Evolutionary conservation across 2,888 invertebrate species (phyloP).

Genomic region (Caenorhabditis sp.): DNA sequence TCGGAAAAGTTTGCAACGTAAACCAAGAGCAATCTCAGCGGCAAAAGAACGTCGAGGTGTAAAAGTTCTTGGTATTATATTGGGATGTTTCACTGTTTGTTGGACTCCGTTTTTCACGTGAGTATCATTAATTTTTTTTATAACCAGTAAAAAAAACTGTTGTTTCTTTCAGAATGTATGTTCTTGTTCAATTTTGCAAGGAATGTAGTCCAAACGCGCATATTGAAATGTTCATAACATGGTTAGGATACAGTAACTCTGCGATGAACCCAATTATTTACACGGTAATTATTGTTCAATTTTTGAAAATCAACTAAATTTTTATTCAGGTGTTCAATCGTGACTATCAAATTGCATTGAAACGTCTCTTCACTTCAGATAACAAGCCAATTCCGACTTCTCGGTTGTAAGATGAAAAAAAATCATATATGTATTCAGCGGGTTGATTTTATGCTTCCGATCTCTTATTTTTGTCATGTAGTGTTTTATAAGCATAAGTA

Average conservation of each 20-base stretch:
- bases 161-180: conserved; percentile 70
- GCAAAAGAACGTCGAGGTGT: conserved; percentile 71
- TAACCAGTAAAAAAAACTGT: background rate
- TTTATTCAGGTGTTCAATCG: conserved; percentile 67
- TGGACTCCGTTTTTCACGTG: conserved; percentile 71
- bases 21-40: conserved; percentile 70
- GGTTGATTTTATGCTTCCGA: conserved; percentile 3
- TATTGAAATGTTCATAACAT: conserved; percentile 71
- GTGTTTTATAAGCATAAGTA: too few relatives aligned
- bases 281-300: conserved; percentile 52
- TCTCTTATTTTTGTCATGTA: background rate
- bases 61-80: conserved; percentile 70
- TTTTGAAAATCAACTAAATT: background rate
- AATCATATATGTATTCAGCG: background rate
- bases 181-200: conserved; percentile 68
- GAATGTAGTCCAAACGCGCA: conserved; percentile 65
- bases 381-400: conserved; percentile 36
- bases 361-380: conserved; percentile 64
- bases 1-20: conserved; percentile 68
- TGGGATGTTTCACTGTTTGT: conserved; percentile 71
- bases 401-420: conserved; percentile 15
- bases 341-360: conserved; percentile 71
- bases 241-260: conserved; percentile 69
- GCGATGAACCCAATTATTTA: conserved; percentile 72
- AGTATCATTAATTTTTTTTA: background rate